A percentile compares a stretch with the other conserved stretches of the same genome.
Conservation (phyloP, 2,113 vertebrate species). For the Phoxinus phoxinus region DNA sequence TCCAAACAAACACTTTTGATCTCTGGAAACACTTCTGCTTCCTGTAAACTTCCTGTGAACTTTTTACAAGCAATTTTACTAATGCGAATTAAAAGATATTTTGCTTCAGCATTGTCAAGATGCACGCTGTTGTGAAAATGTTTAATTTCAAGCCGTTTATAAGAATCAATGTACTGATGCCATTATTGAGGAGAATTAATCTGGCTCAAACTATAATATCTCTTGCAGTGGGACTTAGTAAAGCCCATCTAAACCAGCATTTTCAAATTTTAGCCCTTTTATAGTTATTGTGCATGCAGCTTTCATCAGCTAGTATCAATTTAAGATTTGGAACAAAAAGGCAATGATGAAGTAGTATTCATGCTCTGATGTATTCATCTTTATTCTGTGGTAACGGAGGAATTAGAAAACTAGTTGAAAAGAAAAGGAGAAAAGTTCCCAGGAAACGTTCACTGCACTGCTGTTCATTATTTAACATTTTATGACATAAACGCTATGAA, state of each 20-base stretch:
- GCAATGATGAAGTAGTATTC: no score
- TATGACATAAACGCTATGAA: no score
- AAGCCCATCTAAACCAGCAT: neutral
- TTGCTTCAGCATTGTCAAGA: constrained; percentile 1
- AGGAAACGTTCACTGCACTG: no score
- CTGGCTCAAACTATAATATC: neutral
- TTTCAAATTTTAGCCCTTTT: neutral
- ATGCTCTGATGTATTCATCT: neutral
- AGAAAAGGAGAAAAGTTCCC: neutral
- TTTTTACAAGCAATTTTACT: constrained; percentile 65
- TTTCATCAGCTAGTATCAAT: neutral
- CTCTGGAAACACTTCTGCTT: constrained; percentile 68
- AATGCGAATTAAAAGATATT: constrained; percentile 55
- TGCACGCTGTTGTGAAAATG: constrained; percentile 55
- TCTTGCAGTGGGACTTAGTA: neutral
- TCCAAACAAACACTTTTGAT: constrained; percentile 81
- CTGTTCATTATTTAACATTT: no score
- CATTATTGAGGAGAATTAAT: neutral
- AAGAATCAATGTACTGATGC: neutral
- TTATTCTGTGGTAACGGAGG: neutral
- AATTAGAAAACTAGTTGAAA: neutral
- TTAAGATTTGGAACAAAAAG: neutral
- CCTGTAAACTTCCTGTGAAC: constrained; percentile 71
- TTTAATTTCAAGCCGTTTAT: neutral
- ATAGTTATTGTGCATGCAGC: neutral